These are phyloP conservation scores for Meandrina meandrites DNA, from an alignment of 92 coral and sea anemone species.

Conservation along the genomic window DNA sequence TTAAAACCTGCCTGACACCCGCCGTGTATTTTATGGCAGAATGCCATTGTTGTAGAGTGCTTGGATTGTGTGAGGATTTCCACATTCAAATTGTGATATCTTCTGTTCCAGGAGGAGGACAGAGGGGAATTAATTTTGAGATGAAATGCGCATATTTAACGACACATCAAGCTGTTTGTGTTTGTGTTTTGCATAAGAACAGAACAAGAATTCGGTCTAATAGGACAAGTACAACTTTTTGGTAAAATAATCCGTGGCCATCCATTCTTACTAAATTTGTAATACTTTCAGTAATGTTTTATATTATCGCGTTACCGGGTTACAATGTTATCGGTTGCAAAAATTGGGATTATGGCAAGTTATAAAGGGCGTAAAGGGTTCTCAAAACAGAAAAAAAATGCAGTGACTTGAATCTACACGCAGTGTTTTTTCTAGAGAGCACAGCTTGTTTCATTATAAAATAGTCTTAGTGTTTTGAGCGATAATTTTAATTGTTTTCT, in stretches of 20 bases:
- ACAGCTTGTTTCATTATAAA: background rate
- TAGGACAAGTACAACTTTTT: background rate
- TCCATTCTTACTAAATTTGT: background rate
- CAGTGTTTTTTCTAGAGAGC: background rate
- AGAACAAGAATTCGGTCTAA: background rate
- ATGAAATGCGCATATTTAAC: background rate
- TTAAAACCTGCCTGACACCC: background rate
- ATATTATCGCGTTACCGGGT: too few species aligned
- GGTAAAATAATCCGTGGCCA: background rate
- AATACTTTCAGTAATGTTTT: background rate
- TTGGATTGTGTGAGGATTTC: background rate
- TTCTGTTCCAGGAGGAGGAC: background rate
- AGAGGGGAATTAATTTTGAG: background rate
- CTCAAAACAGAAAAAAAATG: background rate
- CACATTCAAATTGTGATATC: background rate
- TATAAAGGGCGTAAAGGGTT: background rate
- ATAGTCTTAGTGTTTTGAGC: background rate
- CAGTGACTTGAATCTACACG: background rate
- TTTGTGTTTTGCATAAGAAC: background rate
- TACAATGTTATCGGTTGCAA: background rate
- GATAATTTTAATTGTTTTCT: too few species aligned
- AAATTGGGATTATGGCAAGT: background rate
- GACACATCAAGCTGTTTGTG: background rate
- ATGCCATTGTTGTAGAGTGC: background rate
- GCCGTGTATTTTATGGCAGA: background rate